A percentile compares a stretch with the other conserved stretches of the same genome.
Evolutionary conservation across 2,113 vertebrate genomes (phyloP).

Genomic region (Macaca fascicularis): DNA sequence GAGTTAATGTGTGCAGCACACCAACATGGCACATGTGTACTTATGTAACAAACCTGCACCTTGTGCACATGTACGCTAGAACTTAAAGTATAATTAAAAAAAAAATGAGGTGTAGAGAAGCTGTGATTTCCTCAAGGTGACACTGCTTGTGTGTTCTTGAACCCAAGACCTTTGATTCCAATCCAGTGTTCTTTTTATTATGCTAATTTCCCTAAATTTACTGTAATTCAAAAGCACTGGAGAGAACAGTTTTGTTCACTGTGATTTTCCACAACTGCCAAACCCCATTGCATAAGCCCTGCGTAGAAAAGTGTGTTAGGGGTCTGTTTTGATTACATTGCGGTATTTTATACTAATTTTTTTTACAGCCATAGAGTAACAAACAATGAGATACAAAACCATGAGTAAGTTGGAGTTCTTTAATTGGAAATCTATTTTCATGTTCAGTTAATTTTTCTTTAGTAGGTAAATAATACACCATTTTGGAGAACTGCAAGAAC

Average conservation of each 20-base stretch:
- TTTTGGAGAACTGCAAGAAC: slow-evolving; percentile 58
- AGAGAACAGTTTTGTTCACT: background rate
- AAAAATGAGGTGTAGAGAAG: background rate
- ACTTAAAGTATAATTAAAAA: too few species aligned
- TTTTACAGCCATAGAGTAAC: slow-evolving; percentile 44
- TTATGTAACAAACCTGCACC: too few species aligned
- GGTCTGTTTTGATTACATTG: background rate
- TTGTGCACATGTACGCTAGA: too few species aligned
- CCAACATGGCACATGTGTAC: too few species aligned
- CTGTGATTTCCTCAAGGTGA: background rate
- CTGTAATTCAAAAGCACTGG: background rate
- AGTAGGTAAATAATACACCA: slow-evolving; percentile 56
- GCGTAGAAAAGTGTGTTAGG: background rate
- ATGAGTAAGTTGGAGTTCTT: slow-evolving; percentile 33
- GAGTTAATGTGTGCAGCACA: too few species aligned
- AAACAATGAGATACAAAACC: slow-evolving; percentile 15
- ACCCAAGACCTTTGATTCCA: background rate
- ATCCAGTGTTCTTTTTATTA: background rate
- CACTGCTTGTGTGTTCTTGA: background rate
- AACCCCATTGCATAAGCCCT: background rate
- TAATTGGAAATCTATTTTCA: slow-evolving; percentile 45
- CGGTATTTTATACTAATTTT: slow-evolving; percentile 44
- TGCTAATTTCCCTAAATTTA: background rate
- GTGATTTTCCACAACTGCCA: background rate
- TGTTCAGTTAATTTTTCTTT: slow-evolving; percentile 61